Conservation (phyloP, 2,888 invertebrate species). For the Gasteruption jaculator region DNA sequence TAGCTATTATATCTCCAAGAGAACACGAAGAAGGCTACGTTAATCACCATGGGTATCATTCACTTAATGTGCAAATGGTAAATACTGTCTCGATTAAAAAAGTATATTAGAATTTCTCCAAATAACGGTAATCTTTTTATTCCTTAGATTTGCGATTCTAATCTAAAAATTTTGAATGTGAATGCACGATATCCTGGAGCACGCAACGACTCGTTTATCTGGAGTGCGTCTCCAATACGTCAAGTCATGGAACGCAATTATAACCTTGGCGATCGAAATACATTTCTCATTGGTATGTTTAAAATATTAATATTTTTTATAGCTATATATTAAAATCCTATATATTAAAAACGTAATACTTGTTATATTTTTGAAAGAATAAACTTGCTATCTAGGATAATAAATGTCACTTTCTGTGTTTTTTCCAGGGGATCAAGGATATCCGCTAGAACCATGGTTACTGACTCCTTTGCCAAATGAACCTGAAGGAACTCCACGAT, state of each 20-base stretch:
- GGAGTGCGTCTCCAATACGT: constrained; percentile 11
- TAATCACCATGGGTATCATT: constrained; percentile 19
- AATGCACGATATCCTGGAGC: constrained; percentile 17
- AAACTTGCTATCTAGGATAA: no score
- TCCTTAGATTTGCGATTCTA: constrained; percentile 3
- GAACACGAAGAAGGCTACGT: constrained; percentile 16
- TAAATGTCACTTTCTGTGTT: no score
- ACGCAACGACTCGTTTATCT: constrained; percentile 21
- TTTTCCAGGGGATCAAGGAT: constrained; percentile 18
- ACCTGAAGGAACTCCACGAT: constrained; percentile 13
- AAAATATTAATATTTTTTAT: not conserved
- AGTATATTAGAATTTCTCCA: no score
- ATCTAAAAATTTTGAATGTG: constrained; percentile 1
- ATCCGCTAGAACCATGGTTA: constrained; percentile 14
- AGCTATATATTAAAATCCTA: no score
- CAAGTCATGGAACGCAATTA: constrained; percentile 13
- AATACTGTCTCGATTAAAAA: no score
- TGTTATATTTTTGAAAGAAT: no score
- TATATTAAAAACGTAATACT: no score
- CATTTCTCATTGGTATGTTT: constrained; percentile 10
- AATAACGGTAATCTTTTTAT: no score
- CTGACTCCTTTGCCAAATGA: constrained; percentile 15
- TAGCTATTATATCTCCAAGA: constrained; percentile 12
- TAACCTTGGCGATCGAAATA: constrained; percentile 11
- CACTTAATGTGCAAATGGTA: constrained; percentile 20